Conservation (phyloP, 2,797 vertebrate species). For the Lepus oiostolus region DNA sequence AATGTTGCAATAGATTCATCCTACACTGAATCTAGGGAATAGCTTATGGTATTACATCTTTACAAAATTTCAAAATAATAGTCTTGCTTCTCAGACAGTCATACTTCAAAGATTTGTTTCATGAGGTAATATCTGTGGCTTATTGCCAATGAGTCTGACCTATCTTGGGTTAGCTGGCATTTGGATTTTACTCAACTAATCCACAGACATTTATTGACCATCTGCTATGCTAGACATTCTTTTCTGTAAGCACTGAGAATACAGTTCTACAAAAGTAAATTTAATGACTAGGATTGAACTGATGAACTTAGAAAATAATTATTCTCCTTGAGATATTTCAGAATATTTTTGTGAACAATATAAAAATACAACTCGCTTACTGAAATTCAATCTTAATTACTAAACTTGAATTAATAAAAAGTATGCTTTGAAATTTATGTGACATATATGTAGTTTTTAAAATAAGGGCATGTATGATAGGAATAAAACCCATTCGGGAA, state of each 20-base stretch:
- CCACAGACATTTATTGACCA: neutral
- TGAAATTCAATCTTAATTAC: neutral
- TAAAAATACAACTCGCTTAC: neutral
- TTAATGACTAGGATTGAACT: neutral
- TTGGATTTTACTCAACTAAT: neutral
- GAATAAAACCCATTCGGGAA: neutral
- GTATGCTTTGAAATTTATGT: neutral
- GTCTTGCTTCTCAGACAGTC: neutral
- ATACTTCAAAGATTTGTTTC: neutral
- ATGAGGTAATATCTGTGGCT: neutral
- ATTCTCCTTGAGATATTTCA: neutral
- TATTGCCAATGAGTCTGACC: neutral
- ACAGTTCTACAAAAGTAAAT: neutral
- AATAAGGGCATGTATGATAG: neutral
- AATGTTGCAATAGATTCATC: neutral
- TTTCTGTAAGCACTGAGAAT: neutral
- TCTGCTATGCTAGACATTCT: neutral
- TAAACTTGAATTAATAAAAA: constrained; percentile 22
- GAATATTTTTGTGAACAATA: neutral
- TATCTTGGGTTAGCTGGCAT: neutral
- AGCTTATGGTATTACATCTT: neutral
- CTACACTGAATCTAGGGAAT: constrained; percentile 11
- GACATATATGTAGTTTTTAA: neutral
- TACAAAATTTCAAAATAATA: neutral
- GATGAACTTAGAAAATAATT: constrained; percentile 30